A percentile compares a stretch with the other conserved stretches of the same genome.
These are phyloP conservation scores for Chrysogorgia sp. DNA, from an alignment of 92 coral and sea anemone genomes.

Conservation along the genomic window DNA sequence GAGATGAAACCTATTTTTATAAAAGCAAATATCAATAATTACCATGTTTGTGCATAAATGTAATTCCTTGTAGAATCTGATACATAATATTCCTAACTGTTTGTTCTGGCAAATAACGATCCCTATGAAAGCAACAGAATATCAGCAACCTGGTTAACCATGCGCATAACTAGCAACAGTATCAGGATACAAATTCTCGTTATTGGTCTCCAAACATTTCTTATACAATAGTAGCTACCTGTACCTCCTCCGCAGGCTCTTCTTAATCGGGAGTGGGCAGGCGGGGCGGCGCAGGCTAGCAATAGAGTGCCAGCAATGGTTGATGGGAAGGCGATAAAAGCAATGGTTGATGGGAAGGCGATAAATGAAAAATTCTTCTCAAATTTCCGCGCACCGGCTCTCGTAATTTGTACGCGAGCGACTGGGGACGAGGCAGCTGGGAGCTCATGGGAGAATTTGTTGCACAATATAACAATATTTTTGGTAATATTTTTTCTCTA, in stretches of 20 bases:
- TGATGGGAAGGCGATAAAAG: too few relatives aligned
- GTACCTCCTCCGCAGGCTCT: too few relatives aligned
- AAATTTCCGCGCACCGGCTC: neutral
- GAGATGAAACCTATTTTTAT: too few relatives aligned
- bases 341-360: too few relatives aligned
- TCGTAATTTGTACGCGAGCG: too few relatives aligned
- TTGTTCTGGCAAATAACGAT: constrained; percentile 85
- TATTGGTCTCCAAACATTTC: too few relatives aligned
- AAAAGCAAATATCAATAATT: neutral
- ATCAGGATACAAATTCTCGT: too few relatives aligned
- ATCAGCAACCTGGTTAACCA: neutral
- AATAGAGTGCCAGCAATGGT: too few relatives aligned
- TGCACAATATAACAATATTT: neutral
- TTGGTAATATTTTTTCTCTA: constrained; percentile 3
- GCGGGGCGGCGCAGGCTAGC: too few relatives aligned
- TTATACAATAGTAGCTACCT: neutral
- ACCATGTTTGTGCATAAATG: constrained; percentile 97
- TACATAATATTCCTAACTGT: constrained; percentile 88
- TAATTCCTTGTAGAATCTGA: constrained; percentile 92
- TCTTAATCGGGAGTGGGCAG: too few relatives aligned
- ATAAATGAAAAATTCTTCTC: neutral
- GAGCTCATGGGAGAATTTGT: neutral
- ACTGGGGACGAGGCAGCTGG: too few relatives aligned
- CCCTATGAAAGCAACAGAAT: constrained; percentile 58
- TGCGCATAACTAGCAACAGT: too few relatives aligned